phyloP scores from a whole-genome alignment of 2,888 invertebrate species.

The Drosophila neotestacea region DNA sequence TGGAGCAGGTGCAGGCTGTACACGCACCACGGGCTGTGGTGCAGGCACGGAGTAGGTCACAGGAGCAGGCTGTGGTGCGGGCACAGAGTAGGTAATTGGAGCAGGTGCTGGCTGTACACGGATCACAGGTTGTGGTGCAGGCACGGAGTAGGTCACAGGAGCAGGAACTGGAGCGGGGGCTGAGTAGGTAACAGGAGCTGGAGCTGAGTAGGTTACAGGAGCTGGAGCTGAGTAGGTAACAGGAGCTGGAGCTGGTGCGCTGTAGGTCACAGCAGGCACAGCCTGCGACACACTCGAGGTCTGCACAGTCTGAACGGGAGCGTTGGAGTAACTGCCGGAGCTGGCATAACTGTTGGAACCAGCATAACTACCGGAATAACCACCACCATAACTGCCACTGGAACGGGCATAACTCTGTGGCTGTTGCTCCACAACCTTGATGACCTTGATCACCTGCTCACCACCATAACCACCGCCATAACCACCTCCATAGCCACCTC shows the following conservation, averaged over 20 bases:
- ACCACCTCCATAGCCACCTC: constrained; percentile 42
- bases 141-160: constrained; percentile 37
- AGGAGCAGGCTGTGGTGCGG: constrained; percentile 40
- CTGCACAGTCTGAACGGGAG: constrained; percentile 23
- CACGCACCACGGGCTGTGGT: constrained; percentile 34
- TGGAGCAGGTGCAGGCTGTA: too few species aligned
- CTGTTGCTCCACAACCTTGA: constrained; percentile 79
- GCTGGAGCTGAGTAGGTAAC: constrained; percentile 47
- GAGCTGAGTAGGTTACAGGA: constrained; percentile 42
- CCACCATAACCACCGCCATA: constrained; percentile 37
- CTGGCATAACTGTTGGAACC: constrained; percentile 45
- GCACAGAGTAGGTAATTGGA: constrained; percentile 40
- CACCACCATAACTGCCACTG: constrained; percentile 38
- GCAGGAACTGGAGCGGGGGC: constrained; percentile 49
- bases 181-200: constrained; percentile 41
- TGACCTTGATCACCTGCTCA: constrained; percentile 74
- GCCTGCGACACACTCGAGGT: constrained; percentile 12
- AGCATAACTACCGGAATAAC: constrained; percentile 49
- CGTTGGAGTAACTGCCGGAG: constrained; percentile 57
- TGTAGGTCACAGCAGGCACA: constrained; percentile 42
- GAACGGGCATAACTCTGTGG: constrained; percentile 54
- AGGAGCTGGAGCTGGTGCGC: constrained; percentile 35
- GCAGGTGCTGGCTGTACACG: constrained; percentile 38
- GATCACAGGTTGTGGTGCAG: constrained; percentile 26
- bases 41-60: constrained; percentile 47